These are phyloP conservation scores for Epizoanthus stellaris DNA, from an alignment of 92 coral and sea anemone genomes.

Conservation along the genomic window DNA sequence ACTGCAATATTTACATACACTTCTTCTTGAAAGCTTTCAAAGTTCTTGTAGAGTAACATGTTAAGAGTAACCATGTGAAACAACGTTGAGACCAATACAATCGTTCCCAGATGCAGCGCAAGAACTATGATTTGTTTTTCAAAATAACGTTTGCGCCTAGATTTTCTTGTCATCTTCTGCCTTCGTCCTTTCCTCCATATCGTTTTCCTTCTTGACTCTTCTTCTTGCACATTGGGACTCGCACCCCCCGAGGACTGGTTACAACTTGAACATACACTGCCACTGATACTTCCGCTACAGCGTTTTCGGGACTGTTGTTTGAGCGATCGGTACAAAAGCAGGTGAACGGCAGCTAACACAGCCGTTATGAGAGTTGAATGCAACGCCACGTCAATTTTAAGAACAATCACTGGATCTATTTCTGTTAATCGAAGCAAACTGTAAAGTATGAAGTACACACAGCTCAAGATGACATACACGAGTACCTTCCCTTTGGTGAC, in stretches of 20 bases:
- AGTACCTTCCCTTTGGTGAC: conserved; percentile 71
- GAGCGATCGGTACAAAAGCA: conserved; percentile 65
- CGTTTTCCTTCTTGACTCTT: neutral
- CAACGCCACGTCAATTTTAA: conserved; percentile 68
- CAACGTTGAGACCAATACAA: conserved; percentile 61
- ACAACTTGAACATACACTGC: neutral
- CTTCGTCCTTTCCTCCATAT: neutral
- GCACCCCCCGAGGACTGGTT: neutral
- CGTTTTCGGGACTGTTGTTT: conserved; percentile 43
- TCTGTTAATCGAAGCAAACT: conserved; percentile 71
- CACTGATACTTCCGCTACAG: neutral
- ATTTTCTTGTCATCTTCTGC: neutral
- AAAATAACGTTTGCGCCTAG: conserved; percentile 22
- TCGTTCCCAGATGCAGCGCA: conserved; percentile 61
- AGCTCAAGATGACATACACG: conserved; percentile 60
- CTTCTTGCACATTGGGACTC: neutral
- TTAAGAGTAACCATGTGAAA: conserved; percentile 71
- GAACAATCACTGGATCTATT: conserved; percentile 49
- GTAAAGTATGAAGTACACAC: conserved; percentile 66
- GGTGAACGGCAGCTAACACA: conserved; percentile 64
- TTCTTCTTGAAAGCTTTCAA: conserved; percentile 44
- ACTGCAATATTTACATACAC: conserved; percentile 71
- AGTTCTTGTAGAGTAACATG: conserved; percentile 52
- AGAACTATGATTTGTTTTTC: conserved; percentile 71
- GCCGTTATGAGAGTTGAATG: conserved; percentile 75